Evolutionary conservation across 2,888 invertebrate species (phyloP).

Genomic region (Tipula unca): DNA sequence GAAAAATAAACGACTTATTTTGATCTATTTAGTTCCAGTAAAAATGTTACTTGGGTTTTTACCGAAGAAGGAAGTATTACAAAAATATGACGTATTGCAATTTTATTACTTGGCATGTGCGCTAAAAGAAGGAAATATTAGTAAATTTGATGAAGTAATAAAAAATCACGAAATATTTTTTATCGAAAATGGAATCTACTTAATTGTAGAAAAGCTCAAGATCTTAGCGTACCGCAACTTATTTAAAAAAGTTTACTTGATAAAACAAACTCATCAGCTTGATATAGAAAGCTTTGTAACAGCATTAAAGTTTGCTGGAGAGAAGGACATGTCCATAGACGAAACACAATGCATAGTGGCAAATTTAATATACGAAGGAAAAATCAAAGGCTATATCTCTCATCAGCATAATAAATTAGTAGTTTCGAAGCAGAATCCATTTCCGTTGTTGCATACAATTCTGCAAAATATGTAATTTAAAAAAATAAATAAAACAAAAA

Average conservation of each 20-base stretch:
- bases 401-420: constrained; percentile 95
- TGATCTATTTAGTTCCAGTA: constrained; percentile 92
- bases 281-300: constrained; percentile 75
- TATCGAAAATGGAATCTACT: constrained; percentile 92
- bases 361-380: constrained; percentile 92
- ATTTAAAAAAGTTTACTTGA: constrained; percentile 81
- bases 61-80: constrained; percentile 71
- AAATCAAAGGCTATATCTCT: constrained; percentile 97
- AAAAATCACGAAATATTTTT: constrained; percentile 84
- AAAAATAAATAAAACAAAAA: not conserved
- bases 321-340: constrained; percentile 81
- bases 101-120: constrained; percentile 84
- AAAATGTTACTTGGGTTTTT: constrained; percentile 95
- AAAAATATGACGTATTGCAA: constrained; percentile 83
- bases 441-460: constrained; percentile 63
- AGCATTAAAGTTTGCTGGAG: constrained; percentile 72
- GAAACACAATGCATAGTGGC: constrained; percentile 95
- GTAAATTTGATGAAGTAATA: constrained; percentile 74
- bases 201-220: constrained; percentile 93
- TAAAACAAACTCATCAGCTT: constrained; percentile 75
- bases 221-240: constrained; percentile 92
- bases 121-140: constrained; percentile 82
- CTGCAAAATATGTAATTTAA: constrained; percentile 35
- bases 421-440: constrained; percentile 94
- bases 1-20: constrained; percentile 82